Evolutionary conservation across 2,888 invertebrate genomes (phyloP).

Genomic region (Eristalis intricaria): DNA sequence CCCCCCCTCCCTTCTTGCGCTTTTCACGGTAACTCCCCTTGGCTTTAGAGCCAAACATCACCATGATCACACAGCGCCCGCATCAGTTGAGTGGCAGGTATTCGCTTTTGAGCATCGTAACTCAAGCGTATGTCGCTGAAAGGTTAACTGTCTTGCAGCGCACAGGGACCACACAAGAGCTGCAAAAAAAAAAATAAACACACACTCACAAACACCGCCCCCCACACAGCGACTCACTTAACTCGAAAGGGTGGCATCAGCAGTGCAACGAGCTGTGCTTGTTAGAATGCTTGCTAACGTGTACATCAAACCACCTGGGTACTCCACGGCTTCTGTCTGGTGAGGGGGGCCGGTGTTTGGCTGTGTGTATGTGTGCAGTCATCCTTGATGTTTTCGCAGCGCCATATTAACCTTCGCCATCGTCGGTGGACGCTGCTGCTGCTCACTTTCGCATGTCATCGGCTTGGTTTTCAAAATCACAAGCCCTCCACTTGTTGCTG

Average conservation of each 20-base stretch:
- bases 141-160: slow-evolving; percentile 54
- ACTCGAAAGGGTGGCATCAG: slow-evolving; percentile 11
- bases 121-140: slow-evolving; percentile 52
- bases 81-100: slow-evolving; percentile 25
- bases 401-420: slow-evolving; percentile 22
- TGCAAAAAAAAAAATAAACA: not conserved
- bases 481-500: not conserved
- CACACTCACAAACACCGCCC: not conserved
- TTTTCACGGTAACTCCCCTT: not conserved
- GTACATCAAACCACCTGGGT: slow-evolving; percentile 46
- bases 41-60: not conserved
- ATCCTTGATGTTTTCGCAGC: not conserved
- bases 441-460: slow-evolving; percentile 3
- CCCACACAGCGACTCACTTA: not conserved
- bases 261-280: slow-evolving; percentile 23
- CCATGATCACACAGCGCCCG: not conserved
- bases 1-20: not conserved
- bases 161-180: not conserved
- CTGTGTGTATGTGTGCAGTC: not conserved
- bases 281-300: slow-evolving; percentile 51
- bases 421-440: not conserved
- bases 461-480: not conserved
- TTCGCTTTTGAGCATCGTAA: slow-evolving; percentile 44
- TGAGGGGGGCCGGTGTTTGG: not conserved
- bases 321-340: not conserved